Evolutionary conservation across 2,797 vertebrate genomes (phyloP), one percentile per base, ranked within the genome.

Genomic region (Tenualosa thibaudeaui): DNA sequence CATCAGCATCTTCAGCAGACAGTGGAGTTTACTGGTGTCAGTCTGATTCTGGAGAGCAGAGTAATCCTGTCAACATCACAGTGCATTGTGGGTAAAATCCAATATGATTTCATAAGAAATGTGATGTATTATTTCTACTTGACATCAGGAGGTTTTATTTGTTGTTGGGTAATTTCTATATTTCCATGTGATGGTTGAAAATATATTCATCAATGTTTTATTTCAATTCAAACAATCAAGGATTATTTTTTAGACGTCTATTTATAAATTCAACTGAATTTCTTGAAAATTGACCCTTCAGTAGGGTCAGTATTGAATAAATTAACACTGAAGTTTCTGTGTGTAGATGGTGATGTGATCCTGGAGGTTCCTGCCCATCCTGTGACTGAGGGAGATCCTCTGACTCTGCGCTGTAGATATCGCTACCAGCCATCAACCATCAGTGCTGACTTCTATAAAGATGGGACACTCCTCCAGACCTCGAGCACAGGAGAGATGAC

Each of bases 1-100:
- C 4, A n/a, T 58, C 1, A 0, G 13, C 10, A 2, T 0, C 0
- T 0, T 0, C 40, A 56, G 82, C 82, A 81, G 58, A 84, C 12
- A 49, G 84, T 86, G 86, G 81, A 71, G 88, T 90, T 43, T 91
- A 84, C 86, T 93, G 89, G 90, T 93, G 92, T 87, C 88, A 90
- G 87, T 91, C 88, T 87, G 85, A 31, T 86, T 87, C 87, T 82
- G 90, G 86, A 86, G 37, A 85, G 58, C 86, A 83, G 83, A 90
- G 87, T 37, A 85, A 84, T 5, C 68, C 88, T 71, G 87, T 88
- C 83, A 91, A 89, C 89, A 84, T 91, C 84, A 86, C 88, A n/a
- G 17, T 8, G 3, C 54, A 58, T 17, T 3, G 54, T 56, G 54
- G 19, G 54, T 19, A 1, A 3, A 56, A 56, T 56, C 54, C 17